These are phyloP conservation scores for Ylistrum balloti DNA, from an alignment of 1,140 invertebrate species.

Conservation along the genomic window DNA sequence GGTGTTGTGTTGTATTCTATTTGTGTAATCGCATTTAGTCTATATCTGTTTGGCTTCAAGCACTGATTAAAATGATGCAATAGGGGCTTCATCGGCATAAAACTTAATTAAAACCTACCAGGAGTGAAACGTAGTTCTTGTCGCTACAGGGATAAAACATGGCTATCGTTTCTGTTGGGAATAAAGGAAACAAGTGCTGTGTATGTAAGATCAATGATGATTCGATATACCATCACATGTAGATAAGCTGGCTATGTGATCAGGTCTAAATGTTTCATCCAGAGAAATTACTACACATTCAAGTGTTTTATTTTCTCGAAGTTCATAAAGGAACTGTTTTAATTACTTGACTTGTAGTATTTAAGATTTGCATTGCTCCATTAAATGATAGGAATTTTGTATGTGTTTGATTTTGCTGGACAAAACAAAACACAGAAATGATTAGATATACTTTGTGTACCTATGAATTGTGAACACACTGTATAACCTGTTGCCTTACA, in stretches of 20 bases:
- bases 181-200: not conserved
- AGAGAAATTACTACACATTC: not conserved
- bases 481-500: not conserved
- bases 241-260: not conserved
- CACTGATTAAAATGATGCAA: not conserved
- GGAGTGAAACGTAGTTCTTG: not conserved
- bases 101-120: conserved; percentile 40
- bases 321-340: not conserved
- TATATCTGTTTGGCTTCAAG: conserved; percentile 15
- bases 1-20: not conserved
- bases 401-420: not conserved
- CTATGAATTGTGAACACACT: not conserved
- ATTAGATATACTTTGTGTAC: not conserved
- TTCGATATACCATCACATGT: not conserved
- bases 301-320: not conserved
- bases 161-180: not conserved
- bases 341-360: not conserved
- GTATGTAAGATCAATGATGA: not conserved
- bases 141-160: not conserved
- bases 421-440: not conserved
- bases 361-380: not conserved
- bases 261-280: not conserved
- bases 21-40: not conserved
- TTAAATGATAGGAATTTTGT: not conserved
- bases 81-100: conserved; percentile 20